A percentile compares a stretch with the other conserved stretches of the same genome.
Conservation (phyloP, 1,140 invertebrate genomes). For the Calosoma granatense region DNA sequence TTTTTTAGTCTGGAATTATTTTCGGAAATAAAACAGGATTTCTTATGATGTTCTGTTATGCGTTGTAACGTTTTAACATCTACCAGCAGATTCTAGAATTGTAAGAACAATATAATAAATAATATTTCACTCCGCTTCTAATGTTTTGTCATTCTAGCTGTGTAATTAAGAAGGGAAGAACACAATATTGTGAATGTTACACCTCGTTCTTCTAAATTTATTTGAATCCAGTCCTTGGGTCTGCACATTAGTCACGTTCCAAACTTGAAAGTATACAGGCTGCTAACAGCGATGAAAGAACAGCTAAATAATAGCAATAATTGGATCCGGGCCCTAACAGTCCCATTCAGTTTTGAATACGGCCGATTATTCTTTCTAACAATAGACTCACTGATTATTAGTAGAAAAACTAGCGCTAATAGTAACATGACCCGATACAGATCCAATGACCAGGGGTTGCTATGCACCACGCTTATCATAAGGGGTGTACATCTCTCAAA, state of each 20-base stretch:
- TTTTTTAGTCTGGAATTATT: too few species aligned
- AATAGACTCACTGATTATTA: slow-evolving; percentile 8
- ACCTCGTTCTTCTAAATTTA: too few species aligned
- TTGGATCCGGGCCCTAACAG: not conserved
- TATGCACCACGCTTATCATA: not conserved
- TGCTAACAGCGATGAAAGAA: not conserved
- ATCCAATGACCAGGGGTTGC: not conserved
- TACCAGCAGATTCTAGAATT: too few species aligned
- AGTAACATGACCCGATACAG: not conserved
- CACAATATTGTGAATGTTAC: too few species aligned
- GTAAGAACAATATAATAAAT: too few species aligned
- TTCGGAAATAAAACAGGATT: too few species aligned
- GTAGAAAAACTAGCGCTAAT: slow-evolving; percentile 2
- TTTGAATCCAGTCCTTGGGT: too few species aligned
- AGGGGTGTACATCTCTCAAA: not conserved
- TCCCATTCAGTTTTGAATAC: not conserved
- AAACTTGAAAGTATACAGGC: not conserved
- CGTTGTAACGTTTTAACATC: too few species aligned
- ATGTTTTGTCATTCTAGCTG: too few species aligned
- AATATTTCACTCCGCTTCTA: too few species aligned
- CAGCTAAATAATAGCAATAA: not conserved
- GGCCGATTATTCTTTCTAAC: not conserved
- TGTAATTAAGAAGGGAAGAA: too few species aligned
- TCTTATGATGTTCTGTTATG: too few species aligned
- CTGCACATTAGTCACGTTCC: not conserved